Base-by-base conservation (phyloP, 2,888 invertebrate genomes). In the Heliconius cydno region DNA sequence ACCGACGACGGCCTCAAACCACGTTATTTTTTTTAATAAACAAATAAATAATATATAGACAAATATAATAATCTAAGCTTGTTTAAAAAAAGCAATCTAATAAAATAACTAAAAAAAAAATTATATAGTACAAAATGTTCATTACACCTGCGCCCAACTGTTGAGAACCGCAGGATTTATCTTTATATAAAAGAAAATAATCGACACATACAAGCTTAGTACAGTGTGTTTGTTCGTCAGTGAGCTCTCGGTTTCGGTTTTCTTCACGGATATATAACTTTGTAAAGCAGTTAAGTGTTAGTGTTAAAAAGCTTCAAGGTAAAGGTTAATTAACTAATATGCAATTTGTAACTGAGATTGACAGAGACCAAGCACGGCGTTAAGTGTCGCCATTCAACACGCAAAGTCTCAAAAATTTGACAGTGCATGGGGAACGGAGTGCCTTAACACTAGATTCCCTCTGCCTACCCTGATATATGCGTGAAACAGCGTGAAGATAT, bases 181-280 rank as follows among this genome's bases (percentile, higher is more conserved):
- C 15, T n/a, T n/a, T 25, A 68, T 79, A 79, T 79, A 79, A 70
- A 79, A 79, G 79, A 75, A 68, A 75, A 70, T 46, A 41, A 67
- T 79, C 79, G n/a, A 41, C 75, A 41, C 68, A 60, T 75, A 79
- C 74, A 75, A 75, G 79, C 28, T 67, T 79, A 79, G 74, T 80
- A 41, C 46, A 38, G n/a, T 73, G 60, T 77, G 46, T 77, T 65
- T 65, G 75, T 75, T 74, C 19, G 65, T 65, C 52, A 70, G 41
- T 60, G 63, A 46, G 41, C 38, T 38, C 22, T 41, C 60, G 12
- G 46, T 52, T 52, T 52, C 19, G 6, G 19, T 52, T 52, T 52
- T 3, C 30, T 38, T 15, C n/a, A 25, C 28, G 28, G 22, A 46
- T 2, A 65, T 19, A 34, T 22, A 65, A 65, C 7, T 57, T 73